phyloP scores from a whole-genome alignment of 2,797 vertebrate species.

The Neosilurus mollespiculum region DNA sequence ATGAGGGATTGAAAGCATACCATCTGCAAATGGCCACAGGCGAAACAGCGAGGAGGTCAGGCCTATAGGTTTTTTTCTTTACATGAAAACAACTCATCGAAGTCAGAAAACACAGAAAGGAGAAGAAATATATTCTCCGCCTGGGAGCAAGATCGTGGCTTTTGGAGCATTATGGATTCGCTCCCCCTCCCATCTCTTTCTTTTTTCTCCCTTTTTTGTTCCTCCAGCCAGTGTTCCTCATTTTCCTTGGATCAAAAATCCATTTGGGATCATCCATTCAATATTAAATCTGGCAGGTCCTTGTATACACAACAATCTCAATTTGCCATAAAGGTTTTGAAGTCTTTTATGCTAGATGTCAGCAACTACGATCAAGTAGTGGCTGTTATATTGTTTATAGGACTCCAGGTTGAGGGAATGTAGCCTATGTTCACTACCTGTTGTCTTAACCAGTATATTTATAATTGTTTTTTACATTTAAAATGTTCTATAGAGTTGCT shows the following conservation, averaged over 20 bases:
- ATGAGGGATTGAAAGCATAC: conserved; percentile 77
- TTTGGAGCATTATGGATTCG: conserved; percentile 77
- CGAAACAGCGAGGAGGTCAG: conserved; percentile 79
- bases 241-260: conserved; percentile 83
- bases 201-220: conserved; percentile 50
- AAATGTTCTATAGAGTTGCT: not conserved
- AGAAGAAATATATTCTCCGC: conserved; percentile 73
- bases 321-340: conserved; percentile 79
- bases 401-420: not conserved
- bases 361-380: conserved; percentile 70
- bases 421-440: not conserved
- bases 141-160: conserved; percentile 71
- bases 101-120: conserved; percentile 65
- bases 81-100: conserved; percentile 83
- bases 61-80: conserved; percentile 82
- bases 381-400: conserved; percentile 62
- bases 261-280: conserved; percentile 78
- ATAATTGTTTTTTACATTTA: not conserved
- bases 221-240: conserved; percentile 78
- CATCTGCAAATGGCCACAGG: conserved; percentile 81
- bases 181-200: conserved; percentile 41
- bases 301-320: conserved; percentile 82
- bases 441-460: not conserved
- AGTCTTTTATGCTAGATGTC: conserved; percentile 75
- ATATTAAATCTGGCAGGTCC: conserved; percentile 85